Percentiles rank a stretch among this genome's conserved stretches.
Conservation (phyloP, 1,140 invertebrate species). For the Batillaria attramentaria region DNA sequence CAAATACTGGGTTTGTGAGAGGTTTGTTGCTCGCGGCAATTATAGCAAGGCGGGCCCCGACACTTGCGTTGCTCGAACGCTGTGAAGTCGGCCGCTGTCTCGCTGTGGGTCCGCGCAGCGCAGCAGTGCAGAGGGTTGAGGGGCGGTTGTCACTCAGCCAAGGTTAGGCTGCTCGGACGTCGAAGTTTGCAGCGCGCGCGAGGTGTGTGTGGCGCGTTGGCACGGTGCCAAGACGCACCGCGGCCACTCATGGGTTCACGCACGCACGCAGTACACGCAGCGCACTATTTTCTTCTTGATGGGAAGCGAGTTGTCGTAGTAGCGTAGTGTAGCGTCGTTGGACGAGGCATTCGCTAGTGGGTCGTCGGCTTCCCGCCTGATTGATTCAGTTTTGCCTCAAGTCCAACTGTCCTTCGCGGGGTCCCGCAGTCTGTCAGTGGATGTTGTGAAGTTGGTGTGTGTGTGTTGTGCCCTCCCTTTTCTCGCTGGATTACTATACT, state of each 20-base stretch:
- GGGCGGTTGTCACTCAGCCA: slow-evolving; percentile 13
- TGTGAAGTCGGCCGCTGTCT: too few relatives aligned
- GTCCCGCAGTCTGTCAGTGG: slow-evolving; percentile 2
- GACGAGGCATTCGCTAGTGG: slow-evolving; percentile 15
- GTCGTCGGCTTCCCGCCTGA: slow-evolving; percentile 5
- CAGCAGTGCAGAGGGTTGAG: neutral
- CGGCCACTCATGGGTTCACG: neutral
- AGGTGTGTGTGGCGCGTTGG: slow-evolving; percentile 25
- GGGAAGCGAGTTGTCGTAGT: slow-evolving; percentile 27
- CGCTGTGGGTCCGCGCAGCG: neutral
- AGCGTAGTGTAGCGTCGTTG: slow-evolving; percentile 23
- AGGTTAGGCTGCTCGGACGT: slow-evolving; percentile 22
- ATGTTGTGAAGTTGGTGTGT: neutral
- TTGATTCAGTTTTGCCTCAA: neutral
- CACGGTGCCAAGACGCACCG: slow-evolving; percentile 29
- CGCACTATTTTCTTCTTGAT: slow-evolving; percentile 30
- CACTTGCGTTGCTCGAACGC: too few relatives aligned
- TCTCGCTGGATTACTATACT: neutral
- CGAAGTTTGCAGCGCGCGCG: slow-evolving; percentile 10
- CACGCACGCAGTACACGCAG: slow-evolving; percentile 27
- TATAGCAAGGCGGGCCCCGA: too few relatives aligned
- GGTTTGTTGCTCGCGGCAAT: too few relatives aligned
- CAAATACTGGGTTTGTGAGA: too few relatives aligned
- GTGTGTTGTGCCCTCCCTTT: neutral
- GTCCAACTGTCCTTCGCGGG: neutral